Evolutionary conservation across 2,888 invertebrate genomes (phyloP).

Genomic region (Apamea monoglypha): DNA sequence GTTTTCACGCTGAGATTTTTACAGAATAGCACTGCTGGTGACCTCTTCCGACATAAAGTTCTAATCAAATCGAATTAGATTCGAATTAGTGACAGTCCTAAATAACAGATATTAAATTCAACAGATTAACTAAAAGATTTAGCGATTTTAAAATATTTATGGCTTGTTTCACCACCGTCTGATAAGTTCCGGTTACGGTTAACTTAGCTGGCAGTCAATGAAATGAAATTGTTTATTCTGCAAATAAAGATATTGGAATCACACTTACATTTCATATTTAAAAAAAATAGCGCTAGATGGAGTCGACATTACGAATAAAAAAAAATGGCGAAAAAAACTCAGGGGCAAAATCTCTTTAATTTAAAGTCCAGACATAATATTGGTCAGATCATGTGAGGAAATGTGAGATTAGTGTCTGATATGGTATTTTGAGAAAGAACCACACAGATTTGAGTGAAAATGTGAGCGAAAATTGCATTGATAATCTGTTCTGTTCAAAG

Average conservation of each 20-base stretch:
- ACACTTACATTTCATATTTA: background rate
- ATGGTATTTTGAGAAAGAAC: background rate
- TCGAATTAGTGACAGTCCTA: background rate
- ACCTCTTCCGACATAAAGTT: slow-evolving; percentile 8
- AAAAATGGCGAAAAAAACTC: background rate
- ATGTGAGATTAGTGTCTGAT: background rate
- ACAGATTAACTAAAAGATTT: background rate
- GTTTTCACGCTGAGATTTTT: background rate
- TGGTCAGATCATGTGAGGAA: background rate
- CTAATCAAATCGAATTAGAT: slow-evolving; percentile 9
- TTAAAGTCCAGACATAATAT: background rate
- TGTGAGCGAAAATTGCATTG: background rate
- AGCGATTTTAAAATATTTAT: slow-evolving; percentile 1
- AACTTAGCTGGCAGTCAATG: background rate
- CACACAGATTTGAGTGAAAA: background rate
- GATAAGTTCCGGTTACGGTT: background rate
- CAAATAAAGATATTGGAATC: background rate
- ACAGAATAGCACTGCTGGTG: background rate
- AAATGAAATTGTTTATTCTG: background rate
- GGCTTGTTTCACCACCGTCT: background rate
- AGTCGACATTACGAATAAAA: background rate
- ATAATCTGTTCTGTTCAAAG: background rate
- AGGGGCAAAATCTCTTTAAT: background rate
- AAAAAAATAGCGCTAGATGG: background rate
- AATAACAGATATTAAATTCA: background rate